Evolutionary conservation across 1,140 invertebrate genomes (phyloP).

Genomic region (Chlorops oryzae): DNA sequence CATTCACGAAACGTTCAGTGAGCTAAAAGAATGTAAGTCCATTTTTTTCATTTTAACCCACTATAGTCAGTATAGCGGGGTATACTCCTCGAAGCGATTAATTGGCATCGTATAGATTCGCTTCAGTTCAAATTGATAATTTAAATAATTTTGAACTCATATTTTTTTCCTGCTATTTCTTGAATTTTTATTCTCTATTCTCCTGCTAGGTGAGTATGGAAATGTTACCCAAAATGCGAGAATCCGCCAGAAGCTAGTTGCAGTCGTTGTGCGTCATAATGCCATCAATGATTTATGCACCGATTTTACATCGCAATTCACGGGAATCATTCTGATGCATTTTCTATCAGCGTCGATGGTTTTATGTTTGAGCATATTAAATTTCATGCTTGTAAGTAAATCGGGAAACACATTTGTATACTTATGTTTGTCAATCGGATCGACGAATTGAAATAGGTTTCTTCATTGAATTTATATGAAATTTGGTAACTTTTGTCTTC

Average conservation of each 20-base stretch:
- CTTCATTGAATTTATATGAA: neutral
- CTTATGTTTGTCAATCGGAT: slow-evolving; percentile 27
- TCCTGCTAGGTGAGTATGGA: neutral
- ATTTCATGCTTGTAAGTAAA: slow-evolving; percentile 36
- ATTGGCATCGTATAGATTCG: neutral
- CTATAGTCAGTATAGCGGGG: no score
- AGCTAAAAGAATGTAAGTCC: slow-evolving; percentile 24
- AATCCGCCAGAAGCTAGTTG: slow-evolving; percentile 18
- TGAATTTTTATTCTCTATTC: no score
- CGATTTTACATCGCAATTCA: slow-evolving; percentile 30
- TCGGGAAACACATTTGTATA: slow-evolving; percentile 19
- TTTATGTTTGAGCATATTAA: slow-evolving; percentile 36
- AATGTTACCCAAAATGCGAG: slow-evolving; percentile 13
- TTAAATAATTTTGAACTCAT: no score
- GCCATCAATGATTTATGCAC: slow-evolving; percentile 39
- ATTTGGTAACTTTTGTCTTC: neutral
- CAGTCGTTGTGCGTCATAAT: slow-evolving; percentile 32
- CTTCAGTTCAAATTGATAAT: slow-evolving; percentile 4
- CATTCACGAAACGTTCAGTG: slow-evolving; percentile 25
- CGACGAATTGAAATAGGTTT: no score
- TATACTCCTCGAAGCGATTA: no score
- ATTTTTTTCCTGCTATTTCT: no score
- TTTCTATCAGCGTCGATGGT: slow-evolving; percentile 40
- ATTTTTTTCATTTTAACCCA: no score
- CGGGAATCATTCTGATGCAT: slow-evolving; percentile 40